Percentiles rank a stretch among this genome's conserved stretches.
Conservation (phyloP, 1,140 invertebrate species). For the Neodiprion fabricii region DNA sequence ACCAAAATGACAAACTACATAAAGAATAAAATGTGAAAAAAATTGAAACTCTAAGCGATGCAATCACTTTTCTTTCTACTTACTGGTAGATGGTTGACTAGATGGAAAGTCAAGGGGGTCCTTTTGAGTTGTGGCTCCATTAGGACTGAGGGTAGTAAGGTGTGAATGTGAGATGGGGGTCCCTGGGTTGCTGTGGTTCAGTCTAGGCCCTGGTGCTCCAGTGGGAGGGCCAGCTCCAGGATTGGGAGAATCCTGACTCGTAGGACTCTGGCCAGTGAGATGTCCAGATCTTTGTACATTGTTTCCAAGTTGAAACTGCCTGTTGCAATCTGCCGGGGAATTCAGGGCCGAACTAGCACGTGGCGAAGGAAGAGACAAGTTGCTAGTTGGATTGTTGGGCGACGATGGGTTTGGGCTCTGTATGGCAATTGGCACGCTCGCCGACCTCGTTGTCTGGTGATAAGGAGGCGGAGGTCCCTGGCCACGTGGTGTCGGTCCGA, state of each 20-base stretch:
- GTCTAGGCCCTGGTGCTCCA: conserved; percentile 58
- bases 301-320: conserved; percentile 60
- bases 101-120: conserved; percentile 53
- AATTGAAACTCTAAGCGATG: too few relatives aligned
- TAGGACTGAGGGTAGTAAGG: conserved; percentile 63
- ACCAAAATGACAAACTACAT: too few relatives aligned
- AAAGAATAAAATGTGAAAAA: too few relatives aligned
- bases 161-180: conserved; percentile 74
- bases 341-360: conserved; percentile 73
- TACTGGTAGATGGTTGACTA: conserved; percentile 57
- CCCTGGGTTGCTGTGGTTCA: conserved; percentile 73
- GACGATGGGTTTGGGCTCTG: conserved; percentile 76
- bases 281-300: conserved; percentile 53
- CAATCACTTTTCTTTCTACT: conserved; percentile 13
- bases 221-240: conserved; percentile 47
- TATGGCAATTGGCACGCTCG: conserved; percentile 82
- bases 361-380: conserved; percentile 74
- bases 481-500: conserved; percentile 66
- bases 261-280: conserved; percentile 71
- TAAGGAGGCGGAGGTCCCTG: conserved; percentile 89
- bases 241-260: conserved; percentile 65
- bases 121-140: conserved; percentile 55
- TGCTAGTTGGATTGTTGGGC: conserved; percentile 74
- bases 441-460: conserved; percentile 81
- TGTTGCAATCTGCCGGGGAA: conserved; percentile 70